phyloP scores from a whole-genome alignment of 2,888 invertebrate species.

The Harmothoe impar region DNA sequence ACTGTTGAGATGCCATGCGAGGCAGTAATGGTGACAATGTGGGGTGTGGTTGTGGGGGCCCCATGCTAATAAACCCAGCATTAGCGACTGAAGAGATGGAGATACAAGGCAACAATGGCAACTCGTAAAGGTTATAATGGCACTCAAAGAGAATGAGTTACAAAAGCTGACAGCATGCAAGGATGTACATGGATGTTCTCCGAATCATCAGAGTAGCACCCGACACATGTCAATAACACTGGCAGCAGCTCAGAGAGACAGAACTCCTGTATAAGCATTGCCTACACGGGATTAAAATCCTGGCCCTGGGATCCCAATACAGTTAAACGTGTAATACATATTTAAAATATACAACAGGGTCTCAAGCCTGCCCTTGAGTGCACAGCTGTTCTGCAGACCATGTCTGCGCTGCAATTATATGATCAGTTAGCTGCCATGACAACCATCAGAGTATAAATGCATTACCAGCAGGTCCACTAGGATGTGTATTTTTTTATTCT shows the following conservation, averaged over 20 bases:
- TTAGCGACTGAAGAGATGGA: too few species aligned
- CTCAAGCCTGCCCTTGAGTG: constrained; percentile 1
- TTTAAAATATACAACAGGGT: constrained; percentile 49
- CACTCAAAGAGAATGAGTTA: neutral
- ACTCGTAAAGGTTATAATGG: neutral
- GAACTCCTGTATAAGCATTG: neutral
- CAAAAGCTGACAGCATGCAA: neutral
- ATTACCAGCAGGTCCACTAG: constrained; percentile 35
- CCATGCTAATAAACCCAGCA: neutral
- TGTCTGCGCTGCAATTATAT: neutral
- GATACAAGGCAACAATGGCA: neutral
- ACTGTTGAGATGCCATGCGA: neutral
- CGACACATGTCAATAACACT: neutral
- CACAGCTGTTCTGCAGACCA: neutral
- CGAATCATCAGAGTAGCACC: neutral
- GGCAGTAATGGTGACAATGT: neutral
- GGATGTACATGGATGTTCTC: neutral
- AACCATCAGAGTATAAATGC: constrained; percentile 8
- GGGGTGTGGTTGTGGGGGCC: neutral
- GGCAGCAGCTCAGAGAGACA: too few species aligned
- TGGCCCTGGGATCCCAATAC: neutral
- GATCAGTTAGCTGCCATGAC: constrained; percentile 10
- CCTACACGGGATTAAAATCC: neutral
- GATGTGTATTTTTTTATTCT: too few species aligned
- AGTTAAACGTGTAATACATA: constrained; percentile 19